Conservation (phyloP, 2,888 invertebrate species). For the Amphipoea oculea region DNA sequence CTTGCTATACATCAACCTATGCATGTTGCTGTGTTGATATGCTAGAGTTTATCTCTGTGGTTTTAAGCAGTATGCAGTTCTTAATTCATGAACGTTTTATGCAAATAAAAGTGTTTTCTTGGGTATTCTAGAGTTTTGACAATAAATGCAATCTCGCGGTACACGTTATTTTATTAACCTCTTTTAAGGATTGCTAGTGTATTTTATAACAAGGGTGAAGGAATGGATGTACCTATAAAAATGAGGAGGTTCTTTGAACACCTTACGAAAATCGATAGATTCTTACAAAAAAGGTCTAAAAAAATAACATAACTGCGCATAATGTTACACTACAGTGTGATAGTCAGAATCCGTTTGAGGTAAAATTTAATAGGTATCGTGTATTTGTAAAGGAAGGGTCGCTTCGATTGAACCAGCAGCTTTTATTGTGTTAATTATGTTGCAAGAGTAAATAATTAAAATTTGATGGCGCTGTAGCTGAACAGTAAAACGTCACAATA, state of each 20-base stretch:
- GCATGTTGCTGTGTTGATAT: too few species aligned
- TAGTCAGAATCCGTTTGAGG: constrained; percentile 34
- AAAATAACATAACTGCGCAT: not conserved
- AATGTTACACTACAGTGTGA: constrained; percentile 54
- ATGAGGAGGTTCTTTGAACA: not conserved
- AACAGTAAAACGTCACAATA: not conserved
- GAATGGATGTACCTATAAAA: not conserved
- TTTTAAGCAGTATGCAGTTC: not conserved
- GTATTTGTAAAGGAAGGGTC: constrained; percentile 53
- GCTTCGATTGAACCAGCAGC: constrained; percentile 46
- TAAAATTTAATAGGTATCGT: constrained; percentile 66
- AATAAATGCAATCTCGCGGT: not conserved
- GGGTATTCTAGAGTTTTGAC: not conserved
- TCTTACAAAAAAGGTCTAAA: not conserved
- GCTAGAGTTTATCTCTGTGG: not conserved
- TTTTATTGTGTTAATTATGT: constrained; percentile 57
- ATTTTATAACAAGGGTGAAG: not conserved
- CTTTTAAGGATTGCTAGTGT: too few species aligned
- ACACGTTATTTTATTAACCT: not conserved
- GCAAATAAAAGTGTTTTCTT: not conserved
- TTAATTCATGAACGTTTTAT: not conserved
- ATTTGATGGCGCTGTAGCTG: not conserved
- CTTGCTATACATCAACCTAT: not conserved
- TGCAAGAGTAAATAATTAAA: constrained; percentile 32
- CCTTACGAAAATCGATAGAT: not conserved